Conservation (phyloP, 2,113 vertebrate species). For the Oplegnathus fasciatus region DNA sequence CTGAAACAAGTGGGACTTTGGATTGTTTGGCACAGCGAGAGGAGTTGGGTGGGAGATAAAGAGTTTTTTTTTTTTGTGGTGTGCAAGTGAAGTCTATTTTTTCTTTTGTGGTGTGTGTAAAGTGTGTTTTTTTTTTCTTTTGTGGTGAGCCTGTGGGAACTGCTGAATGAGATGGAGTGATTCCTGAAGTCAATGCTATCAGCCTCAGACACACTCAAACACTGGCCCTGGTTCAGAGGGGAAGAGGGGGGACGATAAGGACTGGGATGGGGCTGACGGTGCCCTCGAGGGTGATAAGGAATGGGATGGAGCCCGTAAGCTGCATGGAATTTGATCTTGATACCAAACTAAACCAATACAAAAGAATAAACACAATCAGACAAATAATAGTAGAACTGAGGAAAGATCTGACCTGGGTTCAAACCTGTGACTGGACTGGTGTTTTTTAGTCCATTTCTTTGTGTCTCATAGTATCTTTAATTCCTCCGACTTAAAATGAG, state of each 20-base stretch:
- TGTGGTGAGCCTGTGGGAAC: slow-evolving; percentile 80
- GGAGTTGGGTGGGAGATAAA: slow-evolving; percentile 66
- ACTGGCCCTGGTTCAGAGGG: slow-evolving; percentile 78
- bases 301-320: slow-evolving; percentile 26
- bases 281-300: slow-evolving; percentile 54
- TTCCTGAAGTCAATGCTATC: slow-evolving; percentile 88
- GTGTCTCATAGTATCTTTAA: not conserved
- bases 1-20: slow-evolving; percentile 37
- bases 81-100: slow-evolving; percentile 71
- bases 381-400: not conserved
- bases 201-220: slow-evolving; percentile 86
- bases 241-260: slow-evolving; percentile 73
- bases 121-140: slow-evolving; percentile 72
- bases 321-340: slow-evolving; percentile 55
- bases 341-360: slow-evolving; percentile 38
- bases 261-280: slow-evolving; percentile 78
- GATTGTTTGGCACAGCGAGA: slow-evolving; percentile 76
- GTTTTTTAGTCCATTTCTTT: not conserved
- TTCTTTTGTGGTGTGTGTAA: slow-evolving; percentile 71
- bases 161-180: slow-evolving; percentile 80
- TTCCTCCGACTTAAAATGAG: not conserved
- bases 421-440: not conserved
- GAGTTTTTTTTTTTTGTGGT: slow-evolving; percentile 63
- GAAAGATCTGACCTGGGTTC: slow-evolving; percentile 34
- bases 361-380: slow-evolving; percentile 40